Conservation (phyloP, 1,140 invertebrate genomes). For the Octopus bimaculoides region DNA sequence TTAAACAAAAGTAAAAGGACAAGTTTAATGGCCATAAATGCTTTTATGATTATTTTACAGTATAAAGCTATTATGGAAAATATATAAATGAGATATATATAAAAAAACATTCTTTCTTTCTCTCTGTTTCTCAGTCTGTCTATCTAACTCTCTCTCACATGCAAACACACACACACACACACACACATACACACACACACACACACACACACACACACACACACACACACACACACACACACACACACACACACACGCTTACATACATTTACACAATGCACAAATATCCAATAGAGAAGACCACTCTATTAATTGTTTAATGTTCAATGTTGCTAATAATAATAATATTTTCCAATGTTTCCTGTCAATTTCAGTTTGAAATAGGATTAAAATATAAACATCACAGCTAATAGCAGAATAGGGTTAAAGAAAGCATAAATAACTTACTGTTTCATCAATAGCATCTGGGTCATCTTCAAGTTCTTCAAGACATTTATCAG, state of each 20-base stretch:
- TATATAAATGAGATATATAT: not conserved
- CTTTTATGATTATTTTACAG: not conserved
- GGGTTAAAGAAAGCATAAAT: too few relatives aligned
- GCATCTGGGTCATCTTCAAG: constrained; percentile 51
- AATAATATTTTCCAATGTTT: too few relatives aligned
- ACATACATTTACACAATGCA: not conserved
- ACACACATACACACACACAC: not conserved
- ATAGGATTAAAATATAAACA: not conserved
- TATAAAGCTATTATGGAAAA: not conserved
- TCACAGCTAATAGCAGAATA: not conserved
- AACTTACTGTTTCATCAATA: constrained; percentile 56
- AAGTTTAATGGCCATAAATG: not conserved
- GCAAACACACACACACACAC: too few relatives aligned
- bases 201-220: not conserved
- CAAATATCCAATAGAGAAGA: not conserved
- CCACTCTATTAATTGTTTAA: too few relatives aligned
- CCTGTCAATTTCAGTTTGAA: too few relatives aligned
- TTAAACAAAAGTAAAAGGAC: not conserved
- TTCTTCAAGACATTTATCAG: constrained; percentile 32
- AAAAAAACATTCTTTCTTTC: too few relatives aligned
- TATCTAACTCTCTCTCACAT: too few relatives aligned
- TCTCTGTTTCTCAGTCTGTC: too few relatives aligned
- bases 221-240: not conserved
- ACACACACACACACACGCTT: not conserved
- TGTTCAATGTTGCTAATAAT: too few relatives aligned